Conservation (phyloP, 2,888 invertebrate genomes). For the Exephanes ischioxanthus region DNA sequence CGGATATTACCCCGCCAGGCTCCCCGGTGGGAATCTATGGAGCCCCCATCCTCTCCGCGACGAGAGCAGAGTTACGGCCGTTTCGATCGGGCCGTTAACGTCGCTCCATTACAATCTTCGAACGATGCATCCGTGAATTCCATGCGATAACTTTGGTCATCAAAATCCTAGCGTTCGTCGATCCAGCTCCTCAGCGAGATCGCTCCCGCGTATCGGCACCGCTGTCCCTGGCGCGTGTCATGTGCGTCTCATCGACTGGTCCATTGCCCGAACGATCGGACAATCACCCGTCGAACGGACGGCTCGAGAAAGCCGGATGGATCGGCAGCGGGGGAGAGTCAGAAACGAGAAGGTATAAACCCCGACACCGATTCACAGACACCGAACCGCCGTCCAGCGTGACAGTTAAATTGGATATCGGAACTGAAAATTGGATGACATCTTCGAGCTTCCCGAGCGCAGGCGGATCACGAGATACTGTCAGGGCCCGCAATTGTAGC, state of each 20-base stretch:
- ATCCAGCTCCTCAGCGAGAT: not conserved
- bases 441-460: conserved; percentile 21
- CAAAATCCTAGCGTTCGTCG: conserved; percentile 50
- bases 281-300: not conserved
- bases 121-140: conserved; percentile 46
- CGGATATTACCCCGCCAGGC: conserved; percentile 19
- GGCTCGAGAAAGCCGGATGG: not conserved
- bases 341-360: conserved; percentile 14
- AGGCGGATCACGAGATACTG: not conserved
- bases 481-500: not conserved
- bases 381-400: not conserved
- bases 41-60: conserved; percentile 1
- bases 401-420: conserved; percentile 42
- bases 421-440: conserved; percentile 47
- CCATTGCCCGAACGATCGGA: not conserved
- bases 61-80: conserved; percentile 18
- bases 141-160: conserved; percentile 54
- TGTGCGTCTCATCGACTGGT: conserved; percentile 9
- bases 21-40: not conserved
- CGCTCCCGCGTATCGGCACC: not conserved
- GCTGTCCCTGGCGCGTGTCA: conserved; percentile 1
- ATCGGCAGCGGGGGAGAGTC: not conserved
- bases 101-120: conserved; percentile 57
- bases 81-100: conserved; percentile 61
- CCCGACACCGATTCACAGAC: conserved; percentile 10